Base-by-base conservation (phyloP, 2,113 vertebrate genomes). In the Bufo bufo region DNA sequence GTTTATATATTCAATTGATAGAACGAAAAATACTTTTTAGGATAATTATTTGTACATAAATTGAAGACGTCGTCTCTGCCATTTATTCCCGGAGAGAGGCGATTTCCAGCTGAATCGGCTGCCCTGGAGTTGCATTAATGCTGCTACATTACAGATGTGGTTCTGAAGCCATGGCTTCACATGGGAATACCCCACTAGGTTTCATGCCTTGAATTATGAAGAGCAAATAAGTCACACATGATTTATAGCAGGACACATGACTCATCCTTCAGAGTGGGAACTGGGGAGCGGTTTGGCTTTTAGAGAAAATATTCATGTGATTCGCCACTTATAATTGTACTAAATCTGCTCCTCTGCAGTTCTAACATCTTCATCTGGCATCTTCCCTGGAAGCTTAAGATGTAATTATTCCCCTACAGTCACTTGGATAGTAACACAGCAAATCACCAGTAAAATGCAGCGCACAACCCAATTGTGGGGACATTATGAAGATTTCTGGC, bases 201-300 rank as follows among this genome's bases (percentile, higher is more conserved):
- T 78, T 23, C 19, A 54, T 78, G 49, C 49, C 77, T 54, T 23
- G 77, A n/a, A 78, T 78, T 56, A 50, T 78, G 77, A 78, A 78
- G 77, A 78, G 77, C 50, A 78, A 56, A 78, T 78, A 78, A 78
- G 77, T 54, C 77, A 14, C 49, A 78, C 77, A 78, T 78, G 77
- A 78, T 78, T 56, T 54, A n/a, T 56, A 23, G 50, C 13, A 11
- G 50, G 77, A 78, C 77, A 56, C 14, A n/a, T 78, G 77, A 78
- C 50, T 52, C 50, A n/a, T 23, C 49, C 49, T 33, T 54, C 77
- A 13, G 77, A 78, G 75, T n/a, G 47, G 47, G 49, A 17, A 11
- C 33, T 4, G 33, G 75, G 50, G 50, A 78, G 50, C n/a, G 77
- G 19, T 56, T 78, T 14, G 45, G 47, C 45, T 75, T 75, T 75